Conservation (phyloP, 2,113 vertebrate genomes). For the Bos taurus region ARS-UCD2.0 NC_037352.1:30969001-30969500, state of each 20-base stretch:
- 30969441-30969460: neutral
- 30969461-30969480: neutral
- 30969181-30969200: no score
- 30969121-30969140: neutral
- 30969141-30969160: neutral
- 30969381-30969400: neutral
- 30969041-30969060: neutral
- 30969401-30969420: neutral
- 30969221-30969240: neutral
- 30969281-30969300: neutral
- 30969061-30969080: neutral
- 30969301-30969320: neutral
- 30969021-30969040: neutral
- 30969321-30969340: neutral
- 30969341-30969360: neutral
- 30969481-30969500: neutral
- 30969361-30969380: neutral
- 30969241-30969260: neutral
- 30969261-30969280: neutral
- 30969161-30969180: no score
- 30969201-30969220: neutral
- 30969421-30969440: neutral
- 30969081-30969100: neutral
- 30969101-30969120: neutral
- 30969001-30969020: neutral